A percentile compares a stretch with the other conserved stretches of the same genome.
These are phyloP conservation scores for Eublepharis macularius DNA, from an alignment of 2,113 vertebrate species.

Conservation along the genomic window DNA sequence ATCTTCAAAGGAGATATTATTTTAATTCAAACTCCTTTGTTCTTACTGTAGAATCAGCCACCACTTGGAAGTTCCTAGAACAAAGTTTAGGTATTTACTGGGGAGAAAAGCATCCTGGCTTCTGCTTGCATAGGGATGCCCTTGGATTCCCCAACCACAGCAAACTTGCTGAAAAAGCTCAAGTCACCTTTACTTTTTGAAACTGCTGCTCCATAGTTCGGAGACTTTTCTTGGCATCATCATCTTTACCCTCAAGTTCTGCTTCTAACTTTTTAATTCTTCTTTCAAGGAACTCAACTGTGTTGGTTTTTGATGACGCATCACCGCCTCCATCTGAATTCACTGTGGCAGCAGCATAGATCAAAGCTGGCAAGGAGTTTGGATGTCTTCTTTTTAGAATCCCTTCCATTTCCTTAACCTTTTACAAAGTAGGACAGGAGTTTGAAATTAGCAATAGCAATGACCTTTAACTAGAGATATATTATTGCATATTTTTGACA, in stretches of 20 bases:
- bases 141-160: not conserved
- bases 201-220: slow-evolving; percentile 91
- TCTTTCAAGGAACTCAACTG: slow-evolving; percentile 83
- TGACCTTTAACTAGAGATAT: not conserved
- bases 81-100: not conserved
- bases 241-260: slow-evolving; percentile 88
- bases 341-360: slow-evolving; percentile 83
- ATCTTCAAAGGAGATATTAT: not conserved
- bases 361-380: slow-evolving; percentile 91
- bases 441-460: not conserved
- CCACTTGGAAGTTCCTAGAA: not conserved
- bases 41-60: not conserved
- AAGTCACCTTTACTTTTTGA: slow-evolving; percentile 87
- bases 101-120: too few species aligned
- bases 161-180: not conserved
- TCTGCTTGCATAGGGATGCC: not conserved
- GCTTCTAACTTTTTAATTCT: slow-evolving; percentile 87
- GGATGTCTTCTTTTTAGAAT: slow-evolving; percentile 86
- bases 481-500: not conserved
- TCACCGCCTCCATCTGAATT: slow-evolving; percentile 62
- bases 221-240: slow-evolving; percentile 89
- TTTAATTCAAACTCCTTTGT: not conserved
- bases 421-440: slow-evolving; percentile 37
- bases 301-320: slow-evolving; percentile 59
- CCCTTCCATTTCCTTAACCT: slow-evolving; percentile 95